These are phyloP conservation scores for Tetranychus truncatus DNA, from an alignment of 2,888 invertebrate genomes.

Conservation along the genomic window DNA sequence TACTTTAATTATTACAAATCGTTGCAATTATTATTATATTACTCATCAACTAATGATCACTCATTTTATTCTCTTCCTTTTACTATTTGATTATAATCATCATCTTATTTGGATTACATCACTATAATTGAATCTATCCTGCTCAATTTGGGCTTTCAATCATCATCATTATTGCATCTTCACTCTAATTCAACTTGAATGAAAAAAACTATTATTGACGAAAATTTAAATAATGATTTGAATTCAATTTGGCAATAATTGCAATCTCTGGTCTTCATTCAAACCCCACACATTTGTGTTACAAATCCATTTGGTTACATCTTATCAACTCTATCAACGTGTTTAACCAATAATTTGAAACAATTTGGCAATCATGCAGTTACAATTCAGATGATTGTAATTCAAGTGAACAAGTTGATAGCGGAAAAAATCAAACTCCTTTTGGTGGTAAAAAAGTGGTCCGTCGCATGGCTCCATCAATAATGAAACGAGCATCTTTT, in stretches of 20 bases:
- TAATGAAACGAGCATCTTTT: slow-evolving; percentile 28
- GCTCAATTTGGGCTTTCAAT: not conserved
- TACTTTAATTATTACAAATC: not conserved
- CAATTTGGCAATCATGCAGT: not conserved
- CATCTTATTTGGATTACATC: not conserved
- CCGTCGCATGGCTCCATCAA: slow-evolving; percentile 20
- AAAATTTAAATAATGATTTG: no score
- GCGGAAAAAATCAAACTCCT: not conserved
- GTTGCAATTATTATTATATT: not conserved
- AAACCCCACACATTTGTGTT: no score
- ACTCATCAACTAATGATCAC: not conserved
- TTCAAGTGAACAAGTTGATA: not conserved
- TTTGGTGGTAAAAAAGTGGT: not conserved
- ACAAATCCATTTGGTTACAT: no score
- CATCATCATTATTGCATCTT: no score
- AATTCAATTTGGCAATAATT: no score
- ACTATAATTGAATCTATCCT: not conserved
- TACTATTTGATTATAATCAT: not conserved
- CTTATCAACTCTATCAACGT: no score
- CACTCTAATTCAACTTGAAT: no score
- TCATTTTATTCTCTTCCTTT: not conserved
- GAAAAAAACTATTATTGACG: no score
- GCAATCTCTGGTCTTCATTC: no score
- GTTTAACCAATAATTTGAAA: no score
- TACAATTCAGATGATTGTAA: slow-evolving; percentile 4